Evolutionary conservation across 2,113 vertebrate genomes (phyloP).

Genomic region (Serilophus lunatus): DNA sequence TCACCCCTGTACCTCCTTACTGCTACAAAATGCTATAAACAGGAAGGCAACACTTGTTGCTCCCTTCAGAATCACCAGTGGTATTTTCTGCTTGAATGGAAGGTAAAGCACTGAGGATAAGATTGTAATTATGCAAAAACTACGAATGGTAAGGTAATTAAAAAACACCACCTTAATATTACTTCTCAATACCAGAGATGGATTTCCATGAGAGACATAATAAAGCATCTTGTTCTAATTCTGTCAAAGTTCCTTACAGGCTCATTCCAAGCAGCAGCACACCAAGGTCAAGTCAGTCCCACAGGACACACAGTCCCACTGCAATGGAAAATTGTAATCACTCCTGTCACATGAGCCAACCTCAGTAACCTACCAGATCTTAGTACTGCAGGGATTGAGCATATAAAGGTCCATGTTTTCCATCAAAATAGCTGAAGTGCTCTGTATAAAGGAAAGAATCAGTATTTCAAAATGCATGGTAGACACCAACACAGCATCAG

Average conservation of each 20-base stretch:
- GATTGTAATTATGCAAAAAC: background rate
- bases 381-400: slow-evolving; percentile 98
- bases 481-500: background rate
- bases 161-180: background rate
- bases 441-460: slow-evolving; percentile 71
- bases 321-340: background rate
- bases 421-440: slow-evolving; percentile 95
- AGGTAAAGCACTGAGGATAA: no score
- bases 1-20: background rate
- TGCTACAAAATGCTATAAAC: background rate
- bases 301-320: background rate
- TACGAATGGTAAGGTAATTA: background rate
- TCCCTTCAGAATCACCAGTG: background rate
- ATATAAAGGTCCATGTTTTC: slow-evolving; percentile 99
- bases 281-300: background rate
- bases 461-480: background rate
- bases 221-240: background rate
- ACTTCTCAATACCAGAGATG: background rate
- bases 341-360: background rate
- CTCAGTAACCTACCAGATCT: slow-evolving; percentile 89
- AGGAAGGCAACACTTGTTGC: background rate
- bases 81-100: no score
- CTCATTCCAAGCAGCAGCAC: background rate
- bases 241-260: background rate
- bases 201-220: background rate